These are phyloP conservation scores for Platycheirus albimanus DNA, from an alignment of 2,888 invertebrate species.

Conservation along the genomic window DNA sequence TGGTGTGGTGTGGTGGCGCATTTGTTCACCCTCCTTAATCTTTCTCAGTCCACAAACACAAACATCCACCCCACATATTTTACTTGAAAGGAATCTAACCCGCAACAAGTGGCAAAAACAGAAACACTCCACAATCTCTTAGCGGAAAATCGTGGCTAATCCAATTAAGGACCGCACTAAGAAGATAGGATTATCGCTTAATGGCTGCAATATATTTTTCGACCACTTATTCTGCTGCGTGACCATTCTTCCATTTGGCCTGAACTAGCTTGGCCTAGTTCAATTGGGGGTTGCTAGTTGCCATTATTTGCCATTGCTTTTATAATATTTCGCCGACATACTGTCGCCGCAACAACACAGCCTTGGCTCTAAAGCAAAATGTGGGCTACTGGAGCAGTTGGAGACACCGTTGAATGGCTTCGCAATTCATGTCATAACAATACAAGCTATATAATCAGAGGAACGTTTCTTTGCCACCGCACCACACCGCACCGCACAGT, in stretches of 20 bases:
- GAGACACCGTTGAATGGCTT: constrained; percentile 66
- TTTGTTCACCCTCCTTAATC: neutral
- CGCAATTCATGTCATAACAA: constrained; percentile 59
- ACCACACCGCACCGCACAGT: too few species aligned
- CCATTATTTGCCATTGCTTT: neutral
- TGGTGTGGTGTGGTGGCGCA: neutral
- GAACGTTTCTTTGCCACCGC: constrained; percentile 29
- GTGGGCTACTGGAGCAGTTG: constrained; percentile 48
- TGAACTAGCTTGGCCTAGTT: neutral
- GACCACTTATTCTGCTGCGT: constrained; percentile 25
- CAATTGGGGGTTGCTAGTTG: neutral
- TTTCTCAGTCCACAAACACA: neutral
- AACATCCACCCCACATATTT: neutral
- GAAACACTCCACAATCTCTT: constrained; percentile 54
- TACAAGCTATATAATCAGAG: constrained; percentile 48
- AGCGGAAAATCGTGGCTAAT: constrained; percentile 63
- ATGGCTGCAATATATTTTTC: constrained; percentile 43
- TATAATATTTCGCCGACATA: constrained; percentile 16
- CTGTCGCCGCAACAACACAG: constrained; percentile 40
- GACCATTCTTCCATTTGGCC: constrained; percentile 23
- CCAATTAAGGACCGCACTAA: constrained; percentile 70
- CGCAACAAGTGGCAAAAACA: constrained; percentile 63
- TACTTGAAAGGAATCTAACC: constrained; percentile 22
- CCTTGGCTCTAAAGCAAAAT: constrained; percentile 59
- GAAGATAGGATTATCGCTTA: constrained; percentile 67